These are phyloP conservation scores for Diachasma alloeum DNA, from an alignment of 1,140 invertebrate species.

Conservation along the genomic window DNA sequence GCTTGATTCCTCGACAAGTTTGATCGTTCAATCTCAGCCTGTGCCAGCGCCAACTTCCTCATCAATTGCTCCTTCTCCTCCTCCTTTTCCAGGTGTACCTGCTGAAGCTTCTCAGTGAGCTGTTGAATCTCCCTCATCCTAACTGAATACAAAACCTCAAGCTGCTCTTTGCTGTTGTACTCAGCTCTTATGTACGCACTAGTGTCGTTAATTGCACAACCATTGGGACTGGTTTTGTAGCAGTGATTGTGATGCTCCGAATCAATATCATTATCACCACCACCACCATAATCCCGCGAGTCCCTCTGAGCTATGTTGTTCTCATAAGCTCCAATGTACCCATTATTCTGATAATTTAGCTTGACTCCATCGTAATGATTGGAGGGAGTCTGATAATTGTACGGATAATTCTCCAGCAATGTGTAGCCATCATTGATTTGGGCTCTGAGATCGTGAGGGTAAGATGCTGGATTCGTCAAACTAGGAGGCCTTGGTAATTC, in stretches of 20 bases:
- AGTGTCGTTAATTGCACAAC: slow-evolving; percentile 39
- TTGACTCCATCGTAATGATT: slow-evolving; percentile 51
- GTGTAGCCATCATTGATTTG: slow-evolving; percentile 40
- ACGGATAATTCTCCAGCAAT: slow-evolving; percentile 42
- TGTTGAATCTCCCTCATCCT: slow-evolving; percentile 48
- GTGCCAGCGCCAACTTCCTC: slow-evolving; percentile 45
- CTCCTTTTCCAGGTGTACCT: slow-evolving; percentile 45
- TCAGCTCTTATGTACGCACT: slow-evolving; percentile 48
- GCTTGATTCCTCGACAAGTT: slow-evolving; percentile 50
- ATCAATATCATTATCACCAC: slow-evolving; percentile 40
- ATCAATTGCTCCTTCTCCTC: slow-evolving; percentile 44
- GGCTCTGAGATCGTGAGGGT: slow-evolving; percentile 33
- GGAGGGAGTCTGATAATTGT: slow-evolving; percentile 52
- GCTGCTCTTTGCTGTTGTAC: slow-evolving; percentile 52
- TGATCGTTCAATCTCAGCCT: slow-evolving; percentile 48
- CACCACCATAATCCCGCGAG: slow-evolving; percentile 40
- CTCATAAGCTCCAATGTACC: slow-evolving; percentile 48
- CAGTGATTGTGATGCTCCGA: slow-evolving; percentile 51
- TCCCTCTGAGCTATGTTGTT: slow-evolving; percentile 43
- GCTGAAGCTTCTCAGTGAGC: slow-evolving; percentile 47
- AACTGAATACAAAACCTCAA: slow-evolving; percentile 53
- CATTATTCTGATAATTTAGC: slow-evolving; percentile 50
- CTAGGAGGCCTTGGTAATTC: slow-evolving; percentile 44
- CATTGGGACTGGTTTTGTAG: slow-evolving; percentile 49
- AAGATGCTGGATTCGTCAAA: slow-evolving; percentile 22